Conservation (phyloP, 2,797 vertebrate species). For the Lateolabrax maculatus region DNA sequence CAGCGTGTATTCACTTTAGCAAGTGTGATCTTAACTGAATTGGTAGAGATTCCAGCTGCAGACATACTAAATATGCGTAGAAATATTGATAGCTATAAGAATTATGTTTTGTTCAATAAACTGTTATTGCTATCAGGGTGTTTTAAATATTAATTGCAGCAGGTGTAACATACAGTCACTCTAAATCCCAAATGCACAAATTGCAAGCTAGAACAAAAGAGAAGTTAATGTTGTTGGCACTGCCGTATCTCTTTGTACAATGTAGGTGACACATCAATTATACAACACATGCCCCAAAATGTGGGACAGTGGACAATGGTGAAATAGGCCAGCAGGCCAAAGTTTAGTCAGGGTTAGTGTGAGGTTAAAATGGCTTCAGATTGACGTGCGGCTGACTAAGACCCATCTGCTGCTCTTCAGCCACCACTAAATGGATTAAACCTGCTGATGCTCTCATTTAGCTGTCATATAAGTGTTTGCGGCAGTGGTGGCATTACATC, state of each 20-base stretch:
- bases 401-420: constrained; percentile 75
- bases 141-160: neutral
- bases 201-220: neutral
- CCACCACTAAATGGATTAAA: constrained; percentile 79
- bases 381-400: constrained; percentile 69
- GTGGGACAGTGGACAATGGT: constrained; percentile 18
- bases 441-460: constrained; percentile 21
- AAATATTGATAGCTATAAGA: neutral
- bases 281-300: neutral
- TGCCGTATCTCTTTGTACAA: neutral
- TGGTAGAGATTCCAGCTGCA: neutral
- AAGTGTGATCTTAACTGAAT: neutral
- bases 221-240: neutral
- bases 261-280: neutral
- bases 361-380: constrained; percentile 53
- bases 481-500: constrained; percentile 30
- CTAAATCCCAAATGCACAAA: neutral
- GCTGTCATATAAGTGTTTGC: constrained; percentile 3
- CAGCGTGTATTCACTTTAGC: neutral
- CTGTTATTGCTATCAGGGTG: neutral
- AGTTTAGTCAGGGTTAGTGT: constrained; percentile 61
- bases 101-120: neutral
- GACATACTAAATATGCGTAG: neutral
- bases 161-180: no score
- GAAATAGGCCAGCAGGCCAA: constrained; percentile 71